These are phyloP conservation scores for Agrilus biguttatus DNA, from an alignment of 2,888 invertebrate genomes.

Conservation along the genomic window DNA sequence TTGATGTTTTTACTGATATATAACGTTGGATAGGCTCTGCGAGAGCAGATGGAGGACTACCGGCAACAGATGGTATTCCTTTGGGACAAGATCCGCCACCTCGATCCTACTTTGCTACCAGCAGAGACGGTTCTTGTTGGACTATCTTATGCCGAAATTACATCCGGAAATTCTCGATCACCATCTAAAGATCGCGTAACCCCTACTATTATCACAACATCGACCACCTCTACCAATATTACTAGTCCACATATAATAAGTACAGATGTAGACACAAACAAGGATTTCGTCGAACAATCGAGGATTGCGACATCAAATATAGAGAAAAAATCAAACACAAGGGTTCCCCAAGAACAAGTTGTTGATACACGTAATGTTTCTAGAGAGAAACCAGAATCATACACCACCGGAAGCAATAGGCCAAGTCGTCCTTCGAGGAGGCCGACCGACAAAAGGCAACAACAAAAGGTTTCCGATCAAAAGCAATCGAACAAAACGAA, in stretches of 20 bases:
- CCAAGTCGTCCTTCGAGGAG: too few relatives aligned
- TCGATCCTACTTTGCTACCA: constrained; percentile 50
- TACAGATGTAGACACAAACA: too few relatives aligned
- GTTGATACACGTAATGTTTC: too few relatives aligned
- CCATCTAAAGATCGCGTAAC: constrained; percentile 11
- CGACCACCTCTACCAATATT: background rate
- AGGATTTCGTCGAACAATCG: too few relatives aligned
- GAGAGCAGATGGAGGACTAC: constrained; percentile 46
- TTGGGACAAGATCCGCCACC: constrained; percentile 53
- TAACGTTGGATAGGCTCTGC: constrained; percentile 42
- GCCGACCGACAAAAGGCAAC: too few relatives aligned
- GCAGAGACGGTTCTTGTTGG: constrained; percentile 35
- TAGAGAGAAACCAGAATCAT: too few relatives aligned
- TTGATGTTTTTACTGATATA: constrained; percentile 18
- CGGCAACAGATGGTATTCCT: constrained; percentile 58
- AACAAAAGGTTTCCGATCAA: too few relatives aligned
- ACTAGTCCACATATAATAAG: background rate
- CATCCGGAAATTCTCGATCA: constrained; percentile 39
- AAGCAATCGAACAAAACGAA: too few relatives aligned
- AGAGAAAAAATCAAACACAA: too few relatives aligned
- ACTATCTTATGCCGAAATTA: constrained; percentile 53
- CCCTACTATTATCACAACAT: constrained; percentile 4
- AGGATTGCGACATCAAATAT: too few relatives aligned
- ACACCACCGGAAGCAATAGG: too few relatives aligned
- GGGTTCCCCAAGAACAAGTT: too few relatives aligned